These are phyloP conservation scores for Strigamia transsilvanica DNA, from an alignment of 2,888 invertebrate species.

Conservation along the genomic window DNA sequence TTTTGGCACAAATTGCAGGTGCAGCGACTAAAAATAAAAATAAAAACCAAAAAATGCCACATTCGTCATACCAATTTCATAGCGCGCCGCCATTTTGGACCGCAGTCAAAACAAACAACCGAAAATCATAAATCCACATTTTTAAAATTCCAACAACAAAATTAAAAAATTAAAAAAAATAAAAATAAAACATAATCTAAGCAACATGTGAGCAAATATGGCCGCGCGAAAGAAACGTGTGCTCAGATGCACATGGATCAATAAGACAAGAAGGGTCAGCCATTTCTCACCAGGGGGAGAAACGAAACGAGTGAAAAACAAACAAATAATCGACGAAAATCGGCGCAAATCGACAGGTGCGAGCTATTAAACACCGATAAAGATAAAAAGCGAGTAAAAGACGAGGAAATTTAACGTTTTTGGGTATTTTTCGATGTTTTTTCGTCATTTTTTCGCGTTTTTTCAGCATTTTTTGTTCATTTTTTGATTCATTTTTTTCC, in stretches of 20 bases:
- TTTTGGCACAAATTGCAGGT: conserved; percentile 28
- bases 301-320: background rate
- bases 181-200: no score
- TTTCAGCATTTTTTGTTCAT: no score
- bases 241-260: conserved; percentile 23
- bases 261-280: conserved; percentile 28
- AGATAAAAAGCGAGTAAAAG: background rate
- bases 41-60: no score
- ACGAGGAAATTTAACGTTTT: background rate
- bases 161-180: no score
- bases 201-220: background rate
- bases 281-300: conserved; percentile 48
- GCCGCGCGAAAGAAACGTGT: background rate
- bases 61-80: background rate
- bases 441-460: no score
- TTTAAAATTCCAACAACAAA: no score
- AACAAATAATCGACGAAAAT: background rate
- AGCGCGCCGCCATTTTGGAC: conserved; percentile 13
- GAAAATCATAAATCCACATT: background rate
- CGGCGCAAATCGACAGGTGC: background rate
- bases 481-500: background rate
- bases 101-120: background rate
- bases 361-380: background rate
- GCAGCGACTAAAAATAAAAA: background rate
- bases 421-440: no score